Evolutionary conservation across 2,113 vertebrate species (phyloP).

Genomic region (Acinonyx jubatus): DNA sequence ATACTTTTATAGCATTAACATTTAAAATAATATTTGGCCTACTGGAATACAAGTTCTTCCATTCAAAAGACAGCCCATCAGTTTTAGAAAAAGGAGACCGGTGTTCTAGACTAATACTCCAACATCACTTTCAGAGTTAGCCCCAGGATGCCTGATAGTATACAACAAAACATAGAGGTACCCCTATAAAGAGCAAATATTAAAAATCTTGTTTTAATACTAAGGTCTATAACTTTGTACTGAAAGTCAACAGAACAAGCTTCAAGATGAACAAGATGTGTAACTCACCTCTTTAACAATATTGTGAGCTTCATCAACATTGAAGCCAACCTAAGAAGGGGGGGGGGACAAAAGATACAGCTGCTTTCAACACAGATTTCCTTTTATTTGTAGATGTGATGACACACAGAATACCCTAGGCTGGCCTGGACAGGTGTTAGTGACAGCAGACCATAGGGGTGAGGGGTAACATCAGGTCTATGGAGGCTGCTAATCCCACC

Average conservation of each 20-base stretch:
- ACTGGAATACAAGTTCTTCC: not conserved
- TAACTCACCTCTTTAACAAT: conserved; percentile 87
- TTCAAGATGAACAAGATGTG: not conserved
- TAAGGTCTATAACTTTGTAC: conserved; percentile 13
- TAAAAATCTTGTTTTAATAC: conserved; percentile 42
- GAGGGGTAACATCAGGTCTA: not conserved
- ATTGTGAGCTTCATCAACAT: conserved; percentile 86
- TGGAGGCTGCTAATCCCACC: not conserved
- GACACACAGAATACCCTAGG: not conserved
- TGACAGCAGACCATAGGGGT: not conserved
- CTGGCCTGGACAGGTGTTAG: not conserved
- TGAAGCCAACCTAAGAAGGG: conserved; percentile 84
- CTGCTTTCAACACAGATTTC: conserved; percentile 7
- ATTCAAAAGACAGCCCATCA: not conserved
- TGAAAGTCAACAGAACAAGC: conserved; percentile 3
- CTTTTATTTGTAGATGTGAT: not conserved
- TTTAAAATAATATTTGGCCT: conserved; percentile 21
- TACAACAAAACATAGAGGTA: not conserved
- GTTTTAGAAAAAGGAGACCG: conserved; percentile 44
- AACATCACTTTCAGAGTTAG: conserved; percentile 31
- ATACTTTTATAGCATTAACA: not conserved
- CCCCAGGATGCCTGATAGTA: not conserved
- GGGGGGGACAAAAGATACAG: conserved; percentile 51
- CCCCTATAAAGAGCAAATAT: not conserved
- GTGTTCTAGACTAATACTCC: conserved; percentile 23